Evolutionary conservation across 2,113 vertebrate species (phyloP), one percentile per base, ranked within the genome.

Genomic region (Clinocottus analis): DNA sequence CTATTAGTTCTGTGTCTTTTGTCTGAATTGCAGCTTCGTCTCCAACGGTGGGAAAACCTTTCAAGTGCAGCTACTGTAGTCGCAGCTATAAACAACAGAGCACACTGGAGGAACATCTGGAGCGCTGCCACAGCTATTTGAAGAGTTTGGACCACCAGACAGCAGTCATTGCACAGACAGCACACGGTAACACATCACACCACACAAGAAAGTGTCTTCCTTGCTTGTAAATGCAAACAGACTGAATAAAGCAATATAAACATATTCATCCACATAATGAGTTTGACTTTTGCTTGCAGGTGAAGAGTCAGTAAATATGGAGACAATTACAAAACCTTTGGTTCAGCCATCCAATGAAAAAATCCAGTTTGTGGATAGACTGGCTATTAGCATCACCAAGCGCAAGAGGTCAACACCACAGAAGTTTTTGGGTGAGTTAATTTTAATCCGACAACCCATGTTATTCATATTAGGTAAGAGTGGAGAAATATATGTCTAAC

Each of bases 71-170:
- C 95, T 97, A 95, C 94, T 99, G 97, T 14, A 97, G 96, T 75
- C 96, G 97, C 49, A 98, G 97, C 95, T 99, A 98, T 93, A 98
- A 98, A 87, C 97, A 98, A 92, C 97, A 97, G 90, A 97, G 94
- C 86, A 97, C 97, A 61, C 88, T 99, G 87, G 97, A 98, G 75
- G 97, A 99, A 79, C 97, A 99, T 93, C 95, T 96, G 69, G 97
- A 98, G 73, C 95, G 96, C 19, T 98, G 97, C 85, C 96, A 98
- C 89, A 96, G 93, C 93, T 98, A 96, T 92, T 94, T 96, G 71
- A 97, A 97, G 95, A 97, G 95, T 88, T 95, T 97, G 85, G 95
- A 95, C 86, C 90, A 95, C 65, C 96, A 95, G 79, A 82, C 94
- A 7, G 93, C 95, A 74, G 92, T 81, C 82, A 94, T 86, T 92